phyloP scores from a whole-genome alignment of 35 echinoderm and acorn worm genomes.

The Ophioderma brevispina region DNA sequence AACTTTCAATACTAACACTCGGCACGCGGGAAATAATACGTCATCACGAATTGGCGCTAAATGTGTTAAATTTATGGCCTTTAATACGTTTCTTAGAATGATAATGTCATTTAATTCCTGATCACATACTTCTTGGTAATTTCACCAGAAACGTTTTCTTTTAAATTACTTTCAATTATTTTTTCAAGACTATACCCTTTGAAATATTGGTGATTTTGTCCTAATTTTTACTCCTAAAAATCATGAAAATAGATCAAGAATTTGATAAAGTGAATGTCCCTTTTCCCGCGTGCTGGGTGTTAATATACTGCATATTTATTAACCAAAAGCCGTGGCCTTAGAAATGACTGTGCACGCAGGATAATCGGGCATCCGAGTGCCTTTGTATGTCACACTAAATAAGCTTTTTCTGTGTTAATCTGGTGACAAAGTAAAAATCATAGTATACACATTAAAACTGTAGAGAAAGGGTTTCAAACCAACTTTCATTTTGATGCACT shows the following conservation, averaged over 20 bases:
- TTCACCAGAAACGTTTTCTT: too few species aligned
- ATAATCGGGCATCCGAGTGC: constrained; percentile 8
- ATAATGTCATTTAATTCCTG: too few species aligned
- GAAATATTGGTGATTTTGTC: too few species aligned
- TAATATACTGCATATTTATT: constrained; percentile 2
- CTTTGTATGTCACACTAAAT: background rate
- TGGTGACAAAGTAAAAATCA: background rate
- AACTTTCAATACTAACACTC: too few species aligned
- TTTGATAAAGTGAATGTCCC: background rate
- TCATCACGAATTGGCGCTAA: too few species aligned
- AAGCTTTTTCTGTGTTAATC: background rate
- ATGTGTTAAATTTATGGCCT: too few species aligned
- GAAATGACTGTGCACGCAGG: constrained; percentile 7
- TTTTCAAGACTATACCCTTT: too few species aligned
- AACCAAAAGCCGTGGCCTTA: constrained; percentile 7
- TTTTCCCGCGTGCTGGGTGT: background rate
- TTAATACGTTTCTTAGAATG: too few species aligned
- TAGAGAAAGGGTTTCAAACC: background rate
- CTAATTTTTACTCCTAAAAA: background rate
- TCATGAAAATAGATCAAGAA: background rate
- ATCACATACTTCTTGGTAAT: too few species aligned
- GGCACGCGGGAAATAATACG: too few species aligned
- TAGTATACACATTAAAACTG: background rate
- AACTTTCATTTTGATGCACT: background rate
- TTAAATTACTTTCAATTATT: too few species aligned